Conservation (phyloP, 2,888 invertebrate genomes). For the Clanis bilineata region DNA sequence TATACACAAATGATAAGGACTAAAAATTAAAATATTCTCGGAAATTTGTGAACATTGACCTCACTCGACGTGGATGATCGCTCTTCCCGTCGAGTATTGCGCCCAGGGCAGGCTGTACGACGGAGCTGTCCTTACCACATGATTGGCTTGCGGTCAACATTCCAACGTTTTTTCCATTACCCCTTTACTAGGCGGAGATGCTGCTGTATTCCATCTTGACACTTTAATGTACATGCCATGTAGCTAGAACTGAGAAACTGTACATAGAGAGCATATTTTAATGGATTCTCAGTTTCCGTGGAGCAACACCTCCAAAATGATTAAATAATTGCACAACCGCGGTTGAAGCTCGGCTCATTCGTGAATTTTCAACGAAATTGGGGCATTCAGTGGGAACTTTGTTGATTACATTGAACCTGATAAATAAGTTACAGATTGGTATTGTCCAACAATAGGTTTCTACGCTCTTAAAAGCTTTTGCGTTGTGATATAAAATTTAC, state of each 20-base stretch:
- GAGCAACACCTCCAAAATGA: constrained; percentile 71
- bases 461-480: background rate
- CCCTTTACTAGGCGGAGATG: constrained; percentile 21
- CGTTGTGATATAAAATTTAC: background rate
- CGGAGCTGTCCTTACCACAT: constrained; percentile 16
- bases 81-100: constrained; percentile 67
- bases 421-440: constrained; percentile 55
- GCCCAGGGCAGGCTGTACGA: constrained; percentile 70
- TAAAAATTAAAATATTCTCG: constrained; percentile 23
- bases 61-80: constrained; percentile 62
- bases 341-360: constrained; percentile 59
- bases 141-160: background rate
- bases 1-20: too few species aligned
- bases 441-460: background rate
- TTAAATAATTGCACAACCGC: constrained; percentile 74
- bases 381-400: constrained; percentile 62
- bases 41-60: constrained; percentile 40
- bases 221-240: constrained; percentile 31
- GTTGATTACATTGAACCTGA: constrained; percentile 64
- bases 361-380: constrained; percentile 67
- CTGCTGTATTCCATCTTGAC: constrained; percentile 23
- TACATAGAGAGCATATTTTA: background rate
- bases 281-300: constrained; percentile 60
- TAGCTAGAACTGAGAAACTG: background rate
- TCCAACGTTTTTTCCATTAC: constrained; percentile 32